Percentiles rank a stretch among this genome's conserved stretches.
phyloP scores from a whole-genome alignment of 2,113 vertebrate species.

The Cyprinodon variegatus region DNA sequence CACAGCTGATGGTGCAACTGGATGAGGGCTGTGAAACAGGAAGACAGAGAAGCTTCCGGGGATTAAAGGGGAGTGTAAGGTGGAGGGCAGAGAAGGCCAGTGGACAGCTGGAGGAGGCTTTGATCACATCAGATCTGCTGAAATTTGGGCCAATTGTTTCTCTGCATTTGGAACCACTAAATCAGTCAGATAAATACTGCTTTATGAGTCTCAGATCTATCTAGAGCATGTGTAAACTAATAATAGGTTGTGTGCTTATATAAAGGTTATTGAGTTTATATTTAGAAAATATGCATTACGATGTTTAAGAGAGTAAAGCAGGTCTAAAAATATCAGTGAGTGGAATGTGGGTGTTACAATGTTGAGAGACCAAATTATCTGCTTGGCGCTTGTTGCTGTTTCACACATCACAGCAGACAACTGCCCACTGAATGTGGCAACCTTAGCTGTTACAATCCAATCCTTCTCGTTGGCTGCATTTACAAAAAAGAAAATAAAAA shows the following conservation, averaged over 20 bases:
- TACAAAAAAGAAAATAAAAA: not conserved
- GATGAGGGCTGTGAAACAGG: conserved; percentile 33
- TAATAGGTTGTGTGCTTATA: not conserved
- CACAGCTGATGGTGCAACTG: conserved; percentile 33
- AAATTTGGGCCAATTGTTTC: conserved; percentile 14
- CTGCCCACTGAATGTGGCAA: not conserved
- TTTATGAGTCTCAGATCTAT: not conserved
- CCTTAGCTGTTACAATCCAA: not conserved
- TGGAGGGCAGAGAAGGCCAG: conserved; percentile 54
- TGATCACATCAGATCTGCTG: conserved; percentile 21
- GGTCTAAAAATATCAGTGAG: conserved; percentile 27
- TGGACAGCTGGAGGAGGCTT: conserved; percentile 50
- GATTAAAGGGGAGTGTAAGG: conserved; percentile 56
- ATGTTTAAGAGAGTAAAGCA: not conserved
- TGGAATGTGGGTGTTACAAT: conserved; percentile 16
- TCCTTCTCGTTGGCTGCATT: not conserved
- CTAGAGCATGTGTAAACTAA: not conserved
- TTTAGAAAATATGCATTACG: not conserved
- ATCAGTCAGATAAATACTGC: not conserved
- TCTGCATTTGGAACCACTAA: not conserved
- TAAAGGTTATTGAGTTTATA: not conserved
- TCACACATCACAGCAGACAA: conserved; percentile 1
- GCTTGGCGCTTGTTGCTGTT: conserved; percentile 2
- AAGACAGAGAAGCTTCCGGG: conserved; percentile 40
- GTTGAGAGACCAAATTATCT: conserved; percentile 22